Evolutionary conservation across 2,888 invertebrate species (phyloP).

Genomic region (Hyalella azteca): DNA sequence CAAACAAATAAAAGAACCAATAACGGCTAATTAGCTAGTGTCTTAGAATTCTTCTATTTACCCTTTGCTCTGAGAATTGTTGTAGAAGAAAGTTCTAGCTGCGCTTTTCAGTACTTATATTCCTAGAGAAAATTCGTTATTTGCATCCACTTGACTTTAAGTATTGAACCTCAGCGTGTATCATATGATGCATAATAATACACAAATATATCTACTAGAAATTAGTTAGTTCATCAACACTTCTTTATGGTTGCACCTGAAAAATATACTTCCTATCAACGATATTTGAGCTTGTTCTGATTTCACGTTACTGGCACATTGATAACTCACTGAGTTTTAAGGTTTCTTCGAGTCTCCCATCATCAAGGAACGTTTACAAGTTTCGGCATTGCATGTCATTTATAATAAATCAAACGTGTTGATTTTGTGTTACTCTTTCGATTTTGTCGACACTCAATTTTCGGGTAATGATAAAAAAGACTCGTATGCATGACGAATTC

Average conservation of each 20-base stretch:
- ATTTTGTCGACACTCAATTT: too few species aligned
- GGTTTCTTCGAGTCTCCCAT: too few species aligned
- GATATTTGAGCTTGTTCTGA: neutral
- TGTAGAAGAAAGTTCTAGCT: constrained; percentile 22
- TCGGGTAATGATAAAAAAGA: too few species aligned
- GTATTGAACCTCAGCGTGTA: neutral
- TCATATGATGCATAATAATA: constrained; percentile 32
- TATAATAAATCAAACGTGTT: too few species aligned
- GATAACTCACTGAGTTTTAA: too few species aligned
- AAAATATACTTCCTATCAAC: neutral
- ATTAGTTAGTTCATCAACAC: constrained; percentile 27
- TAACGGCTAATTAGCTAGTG: constrained; percentile 30
- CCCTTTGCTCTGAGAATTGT: constrained; percentile 22
- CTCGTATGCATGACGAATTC: too few species aligned
- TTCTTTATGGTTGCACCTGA: constrained; percentile 33
- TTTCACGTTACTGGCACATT: neutral
- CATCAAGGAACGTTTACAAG: too few species aligned
- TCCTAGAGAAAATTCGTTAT: neutral
- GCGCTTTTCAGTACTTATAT: constrained; percentile 4
- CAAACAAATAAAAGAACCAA: constrained; percentile 35
- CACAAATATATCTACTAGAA: constrained; percentile 29
- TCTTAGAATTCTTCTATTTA: constrained; percentile 34
- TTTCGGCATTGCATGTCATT: too few species aligned
- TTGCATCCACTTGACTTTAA: constrained; percentile 22
- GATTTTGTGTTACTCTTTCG: too few species aligned